Conservation (phyloP, 1,140 invertebrate species). For the Tigriopus japonicus region DNA sequence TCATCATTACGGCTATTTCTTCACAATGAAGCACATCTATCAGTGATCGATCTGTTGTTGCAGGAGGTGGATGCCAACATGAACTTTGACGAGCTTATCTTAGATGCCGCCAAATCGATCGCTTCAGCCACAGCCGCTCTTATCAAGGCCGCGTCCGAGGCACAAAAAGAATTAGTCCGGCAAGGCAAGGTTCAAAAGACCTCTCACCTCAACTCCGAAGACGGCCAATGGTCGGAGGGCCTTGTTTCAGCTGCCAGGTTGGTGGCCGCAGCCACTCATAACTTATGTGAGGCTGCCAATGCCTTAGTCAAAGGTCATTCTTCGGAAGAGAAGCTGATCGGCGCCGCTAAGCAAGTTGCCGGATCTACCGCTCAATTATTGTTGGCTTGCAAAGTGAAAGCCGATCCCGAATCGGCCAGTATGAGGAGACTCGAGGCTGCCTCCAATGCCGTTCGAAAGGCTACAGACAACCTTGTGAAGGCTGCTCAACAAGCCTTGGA, state of each 20-base stretch:
- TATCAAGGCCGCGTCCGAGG: conserved; percentile 85
- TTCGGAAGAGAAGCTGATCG: conserved; percentile 87
- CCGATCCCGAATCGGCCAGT: conserved; percentile 78
- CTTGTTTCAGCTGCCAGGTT: conserved; percentile 83
- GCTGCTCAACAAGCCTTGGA: conserved; percentile 81
- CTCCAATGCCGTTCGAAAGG: conserved; percentile 89
- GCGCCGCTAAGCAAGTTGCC: conserved; percentile 77
- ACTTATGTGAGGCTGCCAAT: conserved; percentile 90
- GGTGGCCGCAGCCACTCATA: conserved; percentile 91
- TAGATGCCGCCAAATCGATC: conserved; percentile 94
- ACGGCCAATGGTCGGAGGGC: conserved; percentile 97
- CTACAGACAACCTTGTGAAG: conserved; percentile 86
- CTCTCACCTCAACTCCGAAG: conserved; percentile 36
- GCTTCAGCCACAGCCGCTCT: conserved; percentile 86
- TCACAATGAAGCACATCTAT: no score
- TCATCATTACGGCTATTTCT: no score
- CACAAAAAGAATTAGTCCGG: conserved; percentile 80
- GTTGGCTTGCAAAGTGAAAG: conserved; percentile 95
- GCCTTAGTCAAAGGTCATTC: conserved; percentile 76
- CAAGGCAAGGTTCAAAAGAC: conserved; percentile 35
- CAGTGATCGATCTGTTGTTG: background rate
- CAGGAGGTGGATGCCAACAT: conserved; percentile 77
- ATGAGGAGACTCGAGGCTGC: conserved; percentile 59
- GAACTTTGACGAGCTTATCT: conserved; percentile 97
- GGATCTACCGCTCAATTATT: conserved; percentile 88